These are phyloP conservation scores for Potorous gilbertii DNA, from an alignment of 2,797 vertebrate species.

Conservation along the genomic window DNA sequence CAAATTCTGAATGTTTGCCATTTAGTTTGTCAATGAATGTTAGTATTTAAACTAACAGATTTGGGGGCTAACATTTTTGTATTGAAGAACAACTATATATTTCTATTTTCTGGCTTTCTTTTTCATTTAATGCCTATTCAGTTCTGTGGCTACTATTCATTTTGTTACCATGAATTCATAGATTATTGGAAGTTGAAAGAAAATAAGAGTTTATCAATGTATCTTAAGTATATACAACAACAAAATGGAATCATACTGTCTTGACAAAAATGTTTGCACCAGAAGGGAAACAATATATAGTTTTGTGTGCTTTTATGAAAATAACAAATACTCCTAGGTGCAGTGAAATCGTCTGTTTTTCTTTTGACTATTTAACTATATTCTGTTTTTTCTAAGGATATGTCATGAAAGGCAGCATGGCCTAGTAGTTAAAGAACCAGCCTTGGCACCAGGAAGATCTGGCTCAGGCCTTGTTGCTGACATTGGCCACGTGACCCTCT, in stretches of 20 bases:
- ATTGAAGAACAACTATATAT: neutral
- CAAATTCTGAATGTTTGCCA: neutral
- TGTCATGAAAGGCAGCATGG: neutral
- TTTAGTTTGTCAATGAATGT: too few species aligned
- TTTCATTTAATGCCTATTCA: constrained; percentile 65
- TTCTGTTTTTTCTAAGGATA: constrained; percentile 4
- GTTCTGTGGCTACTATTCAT: constrained; percentile 55
- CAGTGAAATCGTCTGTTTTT: constrained; percentile 10
- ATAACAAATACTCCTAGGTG: constrained; percentile 27
- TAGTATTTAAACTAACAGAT: neutral
- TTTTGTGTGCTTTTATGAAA: neutral
- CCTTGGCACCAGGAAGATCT: neutral
- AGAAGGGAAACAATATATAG: neutral
- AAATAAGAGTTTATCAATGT: neutral
- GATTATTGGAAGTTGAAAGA: neutral
- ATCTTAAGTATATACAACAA: neutral
- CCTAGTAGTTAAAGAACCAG: neutral
- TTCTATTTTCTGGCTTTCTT: constrained; percentile 29
- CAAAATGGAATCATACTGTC: neutral
- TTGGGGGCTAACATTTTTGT: neutral
- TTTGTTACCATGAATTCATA: constrained; percentile 6
- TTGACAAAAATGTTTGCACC: constrained; percentile 13
- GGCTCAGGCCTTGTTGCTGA: neutral
- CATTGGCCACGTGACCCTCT: neutral
- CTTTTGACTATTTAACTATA: neutral